phyloP scores from a whole-genome alignment of 2,113 vertebrate species.

The Corynorhinus townsendii region DNA sequence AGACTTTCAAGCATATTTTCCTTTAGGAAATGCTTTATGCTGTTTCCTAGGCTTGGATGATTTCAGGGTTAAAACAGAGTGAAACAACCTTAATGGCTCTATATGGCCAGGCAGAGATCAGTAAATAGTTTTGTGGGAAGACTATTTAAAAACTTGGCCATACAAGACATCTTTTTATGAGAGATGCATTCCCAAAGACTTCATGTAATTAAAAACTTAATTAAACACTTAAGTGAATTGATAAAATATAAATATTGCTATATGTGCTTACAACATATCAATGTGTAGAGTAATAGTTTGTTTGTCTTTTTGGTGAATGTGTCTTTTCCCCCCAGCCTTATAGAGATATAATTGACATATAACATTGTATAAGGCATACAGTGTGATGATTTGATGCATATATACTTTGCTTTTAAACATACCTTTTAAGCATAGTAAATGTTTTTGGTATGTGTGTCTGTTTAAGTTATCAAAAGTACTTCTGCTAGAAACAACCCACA shows the following conservation, averaged over 20 bases:
- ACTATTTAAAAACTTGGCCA: neutral
- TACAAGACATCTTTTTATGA: neutral
- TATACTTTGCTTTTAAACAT: conserved; percentile 33
- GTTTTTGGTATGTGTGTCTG: neutral
- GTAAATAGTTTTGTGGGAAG: neutral
- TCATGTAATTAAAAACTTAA: neutral
- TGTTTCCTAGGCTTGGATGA: neutral
- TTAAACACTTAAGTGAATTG: too few relatives aligned
- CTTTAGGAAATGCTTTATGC: neutral
- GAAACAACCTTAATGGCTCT: neutral
- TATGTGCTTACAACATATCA: neutral
- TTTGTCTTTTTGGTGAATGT: neutral
- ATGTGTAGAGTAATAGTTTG: neutral
- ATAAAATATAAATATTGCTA: neutral
- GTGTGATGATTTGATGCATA: neutral
- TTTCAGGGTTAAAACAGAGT: neutral
- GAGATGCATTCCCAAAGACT: neutral
- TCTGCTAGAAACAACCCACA: neutral
- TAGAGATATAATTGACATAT: neutral
- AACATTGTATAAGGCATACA: neutral
- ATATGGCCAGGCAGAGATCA: neutral
- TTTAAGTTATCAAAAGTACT: conserved; percentile 3
- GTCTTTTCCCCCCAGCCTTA: neutral
- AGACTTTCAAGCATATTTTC: neutral
- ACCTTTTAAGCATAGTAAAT: conserved; percentile 11